Conservation (phyloP, 2,113 vertebrate genomes). For the Forbesichthys papilliferus region DNA sequence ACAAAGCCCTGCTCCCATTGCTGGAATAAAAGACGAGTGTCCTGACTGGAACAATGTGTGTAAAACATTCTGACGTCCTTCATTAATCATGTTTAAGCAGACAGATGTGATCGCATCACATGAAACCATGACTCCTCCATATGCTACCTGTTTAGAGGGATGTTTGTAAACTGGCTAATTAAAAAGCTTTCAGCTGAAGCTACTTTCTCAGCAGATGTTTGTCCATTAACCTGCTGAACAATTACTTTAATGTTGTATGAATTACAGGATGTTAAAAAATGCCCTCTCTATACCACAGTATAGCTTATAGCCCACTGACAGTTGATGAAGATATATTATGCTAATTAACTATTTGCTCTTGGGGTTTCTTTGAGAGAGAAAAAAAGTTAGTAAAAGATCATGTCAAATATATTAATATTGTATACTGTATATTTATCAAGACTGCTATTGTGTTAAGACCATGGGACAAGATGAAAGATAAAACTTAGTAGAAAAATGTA, state of each 20-base stretch:
- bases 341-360: no score
- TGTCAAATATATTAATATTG: no score
- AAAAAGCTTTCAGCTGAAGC: conserved; percentile 52
- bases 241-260: conserved; percentile 41
- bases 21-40: conserved; percentile 8
- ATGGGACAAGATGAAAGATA: no score
- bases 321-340: no score
- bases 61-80: conserved; percentile 52
- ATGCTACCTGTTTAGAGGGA: conserved; percentile 68
- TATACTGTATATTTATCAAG: no score
- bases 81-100: conserved; percentile 71
- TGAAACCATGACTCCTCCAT: conserved; percentile 66
- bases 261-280: conserved; percentile 33
- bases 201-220: conserved; percentile 65
- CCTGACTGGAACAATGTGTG: conserved; percentile 33
- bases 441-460: no score
- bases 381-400: no score
- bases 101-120: conserved; percentile 63
- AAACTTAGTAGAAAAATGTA: no score
- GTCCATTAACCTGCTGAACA: conserved; percentile 57
- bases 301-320: background rate
- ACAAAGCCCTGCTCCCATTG: background rate
- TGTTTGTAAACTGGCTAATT: conserved; percentile 67
- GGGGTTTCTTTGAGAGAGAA: no score
- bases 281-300: background rate